Percentiles rank a stretch among this genome's conserved stretches.
Conservation (phyloP, 2,113 vertebrate species). For the Ictidomys tridecemlineatus region DNA sequence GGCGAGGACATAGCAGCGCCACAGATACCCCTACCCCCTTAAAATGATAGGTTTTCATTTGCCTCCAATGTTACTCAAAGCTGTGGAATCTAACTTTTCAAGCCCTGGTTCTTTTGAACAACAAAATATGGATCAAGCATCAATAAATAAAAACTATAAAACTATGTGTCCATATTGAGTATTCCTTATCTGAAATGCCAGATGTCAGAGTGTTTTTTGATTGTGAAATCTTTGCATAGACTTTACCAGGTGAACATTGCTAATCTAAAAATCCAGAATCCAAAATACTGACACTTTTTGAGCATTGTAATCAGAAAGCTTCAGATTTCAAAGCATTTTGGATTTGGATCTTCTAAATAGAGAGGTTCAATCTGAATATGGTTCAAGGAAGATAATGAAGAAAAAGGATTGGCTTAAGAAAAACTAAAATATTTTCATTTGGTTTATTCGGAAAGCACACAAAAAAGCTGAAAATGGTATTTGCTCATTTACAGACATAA, state of each 20-base stretch:
- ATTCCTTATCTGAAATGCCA: neutral
- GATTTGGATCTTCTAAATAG: neutral
- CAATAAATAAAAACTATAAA: neutral
- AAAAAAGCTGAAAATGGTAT: neutral
- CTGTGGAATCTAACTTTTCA: neutral
- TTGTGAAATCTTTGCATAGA: neutral
- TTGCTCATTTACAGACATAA: neutral
- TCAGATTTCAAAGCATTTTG: neutral
- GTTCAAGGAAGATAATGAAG: neutral
- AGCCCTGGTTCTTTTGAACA: neutral
- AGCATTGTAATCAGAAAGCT: neutral
- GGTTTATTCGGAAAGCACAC: slow-evolving; percentile 5
- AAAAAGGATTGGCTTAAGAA: neutral
- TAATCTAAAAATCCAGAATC: neutral
- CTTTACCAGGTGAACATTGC: too few relatives aligned
- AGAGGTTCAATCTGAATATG: neutral
- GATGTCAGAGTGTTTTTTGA: neutral
- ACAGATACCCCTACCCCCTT: rapidly evolving
- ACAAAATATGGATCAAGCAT: neutral
- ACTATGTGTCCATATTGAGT: neutral
- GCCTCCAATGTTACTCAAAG: neutral
- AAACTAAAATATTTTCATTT: neutral
- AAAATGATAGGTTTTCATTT: too few relatives aligned
- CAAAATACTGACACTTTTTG: neutral
- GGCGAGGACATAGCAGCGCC: rapidly evolving